A percentile compares a stretch with the other conserved stretches of the same genome.
phyloP scores from a whole-genome alignment of 2,888 invertebrate genomes.

The Cephonodes hylas region DNA sequence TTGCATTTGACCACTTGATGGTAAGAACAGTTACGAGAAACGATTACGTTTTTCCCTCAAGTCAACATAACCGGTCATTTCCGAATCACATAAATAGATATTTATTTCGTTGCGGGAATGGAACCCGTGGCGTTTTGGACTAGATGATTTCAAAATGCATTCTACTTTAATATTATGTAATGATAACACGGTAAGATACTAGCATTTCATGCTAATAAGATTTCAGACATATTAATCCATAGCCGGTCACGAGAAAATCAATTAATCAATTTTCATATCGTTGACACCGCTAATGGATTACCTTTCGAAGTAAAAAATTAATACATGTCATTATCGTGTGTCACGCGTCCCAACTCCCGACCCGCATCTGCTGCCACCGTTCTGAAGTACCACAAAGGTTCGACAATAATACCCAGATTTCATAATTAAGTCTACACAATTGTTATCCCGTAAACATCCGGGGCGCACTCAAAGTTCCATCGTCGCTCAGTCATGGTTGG shows the following conservation, averaged over 20 bases:
- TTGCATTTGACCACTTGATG: too few species aligned
- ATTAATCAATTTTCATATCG: background rate
- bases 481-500: constrained; percentile 19
- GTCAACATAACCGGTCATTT: too few species aligned
- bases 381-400: background rate
- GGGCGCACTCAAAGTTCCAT: constrained; percentile 7
- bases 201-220: background rate
- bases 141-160: too few species aligned
- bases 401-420: background rate
- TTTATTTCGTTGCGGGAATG: too few species aligned
- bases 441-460: constrained; percentile 12
- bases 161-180: too few species aligned
- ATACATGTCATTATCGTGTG: background rate
- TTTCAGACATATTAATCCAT: background rate
- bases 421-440: constrained; percentile 10
- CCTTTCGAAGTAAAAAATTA: background rate
- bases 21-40: too few species aligned
- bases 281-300: background rate
- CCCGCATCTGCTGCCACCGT: background rate
- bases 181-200: background rate
- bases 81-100: too few species aligned
- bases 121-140: too few species aligned
- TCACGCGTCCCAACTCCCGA: too few species aligned
- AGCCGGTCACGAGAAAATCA: background rate
- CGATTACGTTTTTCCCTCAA: too few species aligned